phyloP scores from a whole-genome alignment of 2,113 vertebrate genomes.

The Scomber japonicus region DNA sequence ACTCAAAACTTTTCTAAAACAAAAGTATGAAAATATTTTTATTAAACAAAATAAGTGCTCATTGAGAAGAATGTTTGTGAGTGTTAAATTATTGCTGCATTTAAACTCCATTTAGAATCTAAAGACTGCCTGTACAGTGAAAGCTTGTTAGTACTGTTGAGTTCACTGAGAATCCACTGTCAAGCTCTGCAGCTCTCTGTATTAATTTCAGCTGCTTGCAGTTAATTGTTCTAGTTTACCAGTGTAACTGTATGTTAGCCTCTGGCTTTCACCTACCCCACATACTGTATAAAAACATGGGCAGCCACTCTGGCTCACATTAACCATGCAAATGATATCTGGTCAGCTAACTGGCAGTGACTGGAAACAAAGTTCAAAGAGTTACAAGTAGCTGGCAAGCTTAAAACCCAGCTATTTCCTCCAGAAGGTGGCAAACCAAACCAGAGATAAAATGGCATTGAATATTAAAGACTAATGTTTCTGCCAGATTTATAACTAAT shows the following conservation, averaged over 20 bases:
- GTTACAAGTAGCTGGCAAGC: not conserved
- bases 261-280: not conserved
- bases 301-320: not conserved
- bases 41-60: not conserved
- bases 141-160: not conserved
- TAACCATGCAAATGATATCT: not conserved
- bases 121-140: not conserved
- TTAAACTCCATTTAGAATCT: not conserved
- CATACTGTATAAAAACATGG: not conserved
- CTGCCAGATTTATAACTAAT: not conserved
- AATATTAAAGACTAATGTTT: not conserved
- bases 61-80: not conserved
- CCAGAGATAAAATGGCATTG: not conserved
- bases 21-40: not conserved
- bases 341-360: not conserved
- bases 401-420: not conserved
- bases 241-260: not conserved
- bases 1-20: too few relatives aligned
- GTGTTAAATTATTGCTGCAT: not conserved
- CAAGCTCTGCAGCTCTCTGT: not conserved
- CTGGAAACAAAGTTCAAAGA: not conserved
- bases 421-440: not conserved
- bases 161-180: conserved; percentile 15
- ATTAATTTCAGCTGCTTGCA: not conserved
- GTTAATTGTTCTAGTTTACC: not conserved